Evolutionary conservation across 1,140 invertebrate species (phyloP), one percentile per base, ranked within the genome.

Genomic region (Hermetia illucens): DNA sequence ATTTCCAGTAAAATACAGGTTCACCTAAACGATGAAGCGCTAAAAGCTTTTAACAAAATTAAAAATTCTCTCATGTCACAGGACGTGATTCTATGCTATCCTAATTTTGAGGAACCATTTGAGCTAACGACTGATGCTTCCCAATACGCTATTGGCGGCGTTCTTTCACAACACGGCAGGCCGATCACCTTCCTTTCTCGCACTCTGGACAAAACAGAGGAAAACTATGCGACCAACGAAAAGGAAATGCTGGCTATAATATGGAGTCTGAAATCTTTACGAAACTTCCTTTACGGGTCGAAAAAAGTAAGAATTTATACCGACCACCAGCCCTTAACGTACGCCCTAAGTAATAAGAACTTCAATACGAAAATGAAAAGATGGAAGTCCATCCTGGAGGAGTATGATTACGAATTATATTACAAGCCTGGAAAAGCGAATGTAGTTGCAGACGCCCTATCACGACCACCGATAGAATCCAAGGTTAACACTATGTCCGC

Each of bases 231-330:
- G 3, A 29, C 38, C 17, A 50, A 65, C 25, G 63, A 66, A 40
- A 65, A 66, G 44, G 69, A 72, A 48, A 53, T 58, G 29, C 38
- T 72, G 44, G 38, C 38, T 41, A 47, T 59, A 18, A 24, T 48
- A 18, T 53, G 38, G 42, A 43, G 43, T 2, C 47, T 64, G 2
- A 49, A 63, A 41, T 47, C 62, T 30, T 66, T 68, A 36, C 25
- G 58, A 40, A 52, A 51, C 20, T 63, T 61, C 43, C 21, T 63
- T 4, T 59, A 48, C 24, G 58, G 59, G 10, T 18, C 24, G 4
- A 34, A 34, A 20, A 47, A 47, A 43, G 62, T 64, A 19, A 48
- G 20, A 27, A 39, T 47, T 10, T 39, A 18, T 5, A 49, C 47
- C 10, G 45, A 47, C 18, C 40, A 46, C 21, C 38, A 43, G 39